These are phyloP conservation scores for Tiaroga cobitis DNA, from an alignment of 2,797 vertebrate species.

Conservation along the genomic window DNA sequence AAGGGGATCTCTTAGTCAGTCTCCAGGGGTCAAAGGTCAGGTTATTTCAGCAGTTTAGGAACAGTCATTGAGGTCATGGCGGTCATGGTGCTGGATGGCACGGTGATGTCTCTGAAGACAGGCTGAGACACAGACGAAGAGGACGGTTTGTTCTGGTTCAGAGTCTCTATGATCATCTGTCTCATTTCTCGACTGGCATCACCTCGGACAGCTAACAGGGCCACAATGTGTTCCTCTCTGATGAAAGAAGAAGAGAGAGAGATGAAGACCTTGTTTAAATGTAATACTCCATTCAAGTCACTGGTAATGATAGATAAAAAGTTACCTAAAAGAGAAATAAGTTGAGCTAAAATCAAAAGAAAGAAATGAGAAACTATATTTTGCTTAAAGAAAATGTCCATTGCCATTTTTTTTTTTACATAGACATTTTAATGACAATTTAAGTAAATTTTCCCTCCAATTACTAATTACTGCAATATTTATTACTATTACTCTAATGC, in stretches of 20 bases:
- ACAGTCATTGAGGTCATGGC: conserved; percentile 88
- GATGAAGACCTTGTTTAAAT: neutral
- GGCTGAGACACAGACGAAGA: conserved; percentile 79
- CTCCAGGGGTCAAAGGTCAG: neutral
- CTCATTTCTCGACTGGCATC: conserved; percentile 96
- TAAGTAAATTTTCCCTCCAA: neutral
- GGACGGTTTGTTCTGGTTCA: conserved; percentile 87
- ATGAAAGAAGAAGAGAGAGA: conserved; percentile 27
- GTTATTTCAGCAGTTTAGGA: conserved; percentile 91
- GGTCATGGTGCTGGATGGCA: conserved; percentile 87
- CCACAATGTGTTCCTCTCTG: conserved; percentile 95
- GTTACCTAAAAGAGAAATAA: neutral
- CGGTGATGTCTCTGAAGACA: conserved; percentile 91
- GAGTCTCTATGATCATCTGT: conserved; percentile 93
- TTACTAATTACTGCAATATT: neutral
- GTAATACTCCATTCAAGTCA: neutral
- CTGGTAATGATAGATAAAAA: neutral
- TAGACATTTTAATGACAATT: neutral
- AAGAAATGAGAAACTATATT: neutral
- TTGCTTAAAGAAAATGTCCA: neutral
- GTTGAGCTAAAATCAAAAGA: too few species aligned
- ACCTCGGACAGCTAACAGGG: conserved; percentile 88
- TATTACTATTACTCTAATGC: neutral
- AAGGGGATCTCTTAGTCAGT: neutral
- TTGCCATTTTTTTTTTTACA: neutral